Percentiles rank a stretch among this genome's conserved stretches.
Conservation (phyloP, 2,797 vertebrate genomes). For the Hozukius guyotensis region DNA sequence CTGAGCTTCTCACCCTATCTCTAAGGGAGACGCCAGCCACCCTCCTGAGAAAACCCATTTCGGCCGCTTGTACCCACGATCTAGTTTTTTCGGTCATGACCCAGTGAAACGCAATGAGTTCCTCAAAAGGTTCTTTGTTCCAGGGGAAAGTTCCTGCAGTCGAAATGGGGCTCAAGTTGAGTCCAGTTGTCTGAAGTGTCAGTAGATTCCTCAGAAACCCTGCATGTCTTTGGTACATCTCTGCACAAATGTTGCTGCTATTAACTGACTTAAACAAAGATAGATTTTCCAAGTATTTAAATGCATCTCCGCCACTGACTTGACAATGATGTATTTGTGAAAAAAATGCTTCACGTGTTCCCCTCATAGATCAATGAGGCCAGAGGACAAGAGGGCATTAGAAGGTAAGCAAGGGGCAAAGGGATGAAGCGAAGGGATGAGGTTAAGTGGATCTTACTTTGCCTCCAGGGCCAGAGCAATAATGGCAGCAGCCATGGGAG, state of each 20-base stretch:
- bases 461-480: conserved; percentile 97
- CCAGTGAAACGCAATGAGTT: too few relatives aligned
- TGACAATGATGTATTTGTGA: conserved; percentile 1
- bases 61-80: too few relatives aligned
- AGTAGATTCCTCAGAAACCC: neutral
- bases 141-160: too few relatives aligned
- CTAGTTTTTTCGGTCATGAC: too few relatives aligned
- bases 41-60: too few relatives aligned
- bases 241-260: neutral
- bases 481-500: conserved; percentile 98
- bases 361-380: conserved; percentile 20
- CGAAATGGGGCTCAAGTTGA: too few relatives aligned
- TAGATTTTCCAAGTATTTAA: neutral
- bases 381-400: conserved; percentile 46
- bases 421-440: conserved; percentile 58
- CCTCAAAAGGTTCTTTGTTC: too few relatives aligned
- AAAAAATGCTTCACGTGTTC: conserved; percentile 39
- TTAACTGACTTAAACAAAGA: conserved; percentile 1
- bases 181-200: too few relatives aligned
- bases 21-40: too few relatives aligned
- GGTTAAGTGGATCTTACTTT: conserved; percentile 90
- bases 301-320: neutral
- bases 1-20: too few relatives aligned
- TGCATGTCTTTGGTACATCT: neutral
- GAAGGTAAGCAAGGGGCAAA: conserved; percentile 42